These are phyloP conservation scores for Haemorhous mexicanus DNA, from an alignment of 2,113 vertebrate genomes.

Conservation along the genomic window DNA sequence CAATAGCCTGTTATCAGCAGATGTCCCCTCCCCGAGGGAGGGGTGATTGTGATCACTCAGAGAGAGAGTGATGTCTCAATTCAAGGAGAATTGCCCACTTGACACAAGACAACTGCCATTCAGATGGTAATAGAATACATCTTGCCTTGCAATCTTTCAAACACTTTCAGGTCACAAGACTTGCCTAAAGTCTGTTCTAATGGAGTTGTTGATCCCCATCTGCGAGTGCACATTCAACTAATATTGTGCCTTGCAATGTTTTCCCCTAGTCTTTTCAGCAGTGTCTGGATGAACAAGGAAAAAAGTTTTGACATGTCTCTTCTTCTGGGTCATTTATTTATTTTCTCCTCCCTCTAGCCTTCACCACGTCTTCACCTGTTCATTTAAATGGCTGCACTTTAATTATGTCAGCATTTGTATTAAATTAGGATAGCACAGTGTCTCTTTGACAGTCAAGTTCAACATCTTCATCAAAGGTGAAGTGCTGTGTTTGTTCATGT, in stretches of 20 bases:
- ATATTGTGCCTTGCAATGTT: neutral
- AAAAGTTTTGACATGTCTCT: fast-evolving
- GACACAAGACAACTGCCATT: no score
- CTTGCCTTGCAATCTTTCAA: no score
- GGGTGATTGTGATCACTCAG: no score
- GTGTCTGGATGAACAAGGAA: neutral
- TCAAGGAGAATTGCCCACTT: no score
- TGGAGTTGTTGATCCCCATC: neutral
- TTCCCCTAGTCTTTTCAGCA: neutral
- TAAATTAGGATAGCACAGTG: neutral
- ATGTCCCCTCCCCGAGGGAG: no score
- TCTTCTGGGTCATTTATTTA: neutral
- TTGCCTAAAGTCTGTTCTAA: neutral
- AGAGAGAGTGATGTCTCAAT: no score
- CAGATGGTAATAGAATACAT: no score
- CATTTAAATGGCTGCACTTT: neutral
- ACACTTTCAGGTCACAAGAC: neutral
- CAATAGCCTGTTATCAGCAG: no score
- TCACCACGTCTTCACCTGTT: neutral
- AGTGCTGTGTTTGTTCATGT: neutral
- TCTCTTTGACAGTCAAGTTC: neutral
- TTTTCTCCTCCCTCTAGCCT: neutral
- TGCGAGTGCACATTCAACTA: neutral
- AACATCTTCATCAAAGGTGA: neutral
- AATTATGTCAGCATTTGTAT: neutral